These are phyloP conservation scores for Cephus pygmeus DNA, from an alignment of 2,888 invertebrate species.

Conservation along the genomic window DNA sequence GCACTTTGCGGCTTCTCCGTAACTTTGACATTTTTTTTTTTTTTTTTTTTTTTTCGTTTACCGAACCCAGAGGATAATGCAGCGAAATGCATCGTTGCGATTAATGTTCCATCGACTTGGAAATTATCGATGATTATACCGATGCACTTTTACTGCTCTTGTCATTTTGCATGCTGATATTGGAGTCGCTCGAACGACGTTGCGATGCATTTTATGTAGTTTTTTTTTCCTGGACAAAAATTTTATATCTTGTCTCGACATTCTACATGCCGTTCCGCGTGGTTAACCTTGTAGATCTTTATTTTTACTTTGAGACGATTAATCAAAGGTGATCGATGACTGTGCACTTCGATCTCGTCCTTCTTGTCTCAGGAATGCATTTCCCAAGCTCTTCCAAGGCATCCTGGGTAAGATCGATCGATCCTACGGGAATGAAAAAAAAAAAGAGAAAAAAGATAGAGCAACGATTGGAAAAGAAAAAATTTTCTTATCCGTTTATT, in stretches of 20 bases:
- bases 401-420: neutral
- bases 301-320: neutral
- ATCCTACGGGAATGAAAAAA: neutral
- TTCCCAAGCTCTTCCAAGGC: neutral
- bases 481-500: neutral
- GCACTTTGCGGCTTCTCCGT: neutral
- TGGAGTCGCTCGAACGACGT: neutral
- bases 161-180: neutral
- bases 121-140: too few relatives aligned
- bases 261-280: neutral
- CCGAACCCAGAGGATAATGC: too few relatives aligned
- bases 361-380: neutral
- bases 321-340: neutral
- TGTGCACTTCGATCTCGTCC: neutral
- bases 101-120: too few relatives aligned
- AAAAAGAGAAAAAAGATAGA: neutral
- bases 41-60: too few relatives aligned
- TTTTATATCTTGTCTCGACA: neutral
- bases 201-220: neutral
- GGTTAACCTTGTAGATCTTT: neutral
- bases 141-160: too few relatives aligned
- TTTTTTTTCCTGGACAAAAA: neutral
- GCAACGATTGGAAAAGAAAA: neutral
- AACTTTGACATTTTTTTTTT: neutral
- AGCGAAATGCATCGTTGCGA: too few relatives aligned